Base-by-base conservation (phyloP, 2,888 invertebrate genomes). In the Monopis laevigella region DNA sequence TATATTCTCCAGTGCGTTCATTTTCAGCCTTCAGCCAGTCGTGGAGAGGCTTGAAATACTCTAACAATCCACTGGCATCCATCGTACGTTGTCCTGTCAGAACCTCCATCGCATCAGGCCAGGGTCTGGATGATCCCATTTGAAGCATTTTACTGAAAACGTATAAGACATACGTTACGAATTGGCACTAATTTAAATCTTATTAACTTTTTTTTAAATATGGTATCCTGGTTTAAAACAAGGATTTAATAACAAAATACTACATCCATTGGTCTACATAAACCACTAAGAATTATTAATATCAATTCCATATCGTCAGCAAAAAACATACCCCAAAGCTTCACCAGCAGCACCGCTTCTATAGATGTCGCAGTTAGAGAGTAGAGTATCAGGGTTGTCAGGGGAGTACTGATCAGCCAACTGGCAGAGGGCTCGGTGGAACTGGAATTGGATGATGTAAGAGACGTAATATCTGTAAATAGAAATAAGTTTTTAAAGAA, bases 401-500 rank as follows among this genome's bases (percentile, higher is more conserved):
- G 87, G 85, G 39, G 84, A 84, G 49, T 88, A 89, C 59, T 92
- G 82, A 1, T 86, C 88, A 2, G 92, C 90, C 46, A 86, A 78
- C 48, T 82, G 82, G 48, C 93, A 93, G 12, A 92, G 66, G 0
- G 89, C 81, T 30, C 88, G 85, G 54, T 93, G 91, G 65, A 93
- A 92, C 68, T 92, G 92, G 78, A 92, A 93, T 64, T 95, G 94
- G 24, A 95, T 72, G 17, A 96, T 85, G 61, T 85, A 89, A 12
- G 90, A 89, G 13, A 93, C 86, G 59, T 88, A 88, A 57, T 89
- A 88, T 53, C 88, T 87, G 58, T 3, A 67, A 73, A 43, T 21
- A 44, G n/a, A n/a, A n/a, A n/a, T n/a, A n/a, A n/a, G n/a, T n/a
- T n/a, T n/a, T n/a, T n/a, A n/a, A n/a, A n/a, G n/a, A n/a, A n/a